Base-by-base conservation (phyloP, 2,113 vertebrate species). In the Elephas maximus region DNA sequence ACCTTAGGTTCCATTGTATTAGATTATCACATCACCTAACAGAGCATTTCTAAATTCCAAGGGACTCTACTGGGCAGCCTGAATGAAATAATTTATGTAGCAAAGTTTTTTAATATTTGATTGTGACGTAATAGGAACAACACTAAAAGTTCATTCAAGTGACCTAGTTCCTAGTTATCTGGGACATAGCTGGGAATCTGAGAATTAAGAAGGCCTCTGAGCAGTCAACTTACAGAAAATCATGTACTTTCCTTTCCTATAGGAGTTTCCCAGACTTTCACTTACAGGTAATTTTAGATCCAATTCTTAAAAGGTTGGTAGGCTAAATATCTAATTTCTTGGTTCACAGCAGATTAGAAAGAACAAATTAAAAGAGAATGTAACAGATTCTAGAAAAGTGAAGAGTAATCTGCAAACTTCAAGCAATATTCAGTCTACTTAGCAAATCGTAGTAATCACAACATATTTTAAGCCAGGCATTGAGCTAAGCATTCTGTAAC, bases 41-140 rank as follows among this genome's bases (percentile, higher is more conserved):
- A 86, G 26, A 83, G n/a, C 23, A 93, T 63, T 84, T 84, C 37
- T 88, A 74, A 91, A 78, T 88, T 88, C 30, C 44, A 88, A 93
- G 51, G 14, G 23, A 73, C 4, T 89, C 67, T 91, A 33, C 53
- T 84, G n/a, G 37, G n/a, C 44, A 84, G 33, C 83, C 53, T 83
- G 15, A 93, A 63, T 65, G 77, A 91, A 93, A 79, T 65, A 84
- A 87, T 73, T 88, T 73, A 57, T 78, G 28, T 18, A 15, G 2
- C 71, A 83, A 41, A 37, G 51, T 88, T 86, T 78, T 41, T 41
- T 14, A 89, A 33, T 37, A 37, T 37, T 76, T 94, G 33, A 62
- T 65, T 90, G 37, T 86, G 17, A 85, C 79, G 57, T 51, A 21
- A 77, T 60, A 71, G 69, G 26, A 93, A 90, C 48, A 90, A 76